Conservation (phyloP, 2,888 invertebrate species). For the Phengaris arion region DNA sequence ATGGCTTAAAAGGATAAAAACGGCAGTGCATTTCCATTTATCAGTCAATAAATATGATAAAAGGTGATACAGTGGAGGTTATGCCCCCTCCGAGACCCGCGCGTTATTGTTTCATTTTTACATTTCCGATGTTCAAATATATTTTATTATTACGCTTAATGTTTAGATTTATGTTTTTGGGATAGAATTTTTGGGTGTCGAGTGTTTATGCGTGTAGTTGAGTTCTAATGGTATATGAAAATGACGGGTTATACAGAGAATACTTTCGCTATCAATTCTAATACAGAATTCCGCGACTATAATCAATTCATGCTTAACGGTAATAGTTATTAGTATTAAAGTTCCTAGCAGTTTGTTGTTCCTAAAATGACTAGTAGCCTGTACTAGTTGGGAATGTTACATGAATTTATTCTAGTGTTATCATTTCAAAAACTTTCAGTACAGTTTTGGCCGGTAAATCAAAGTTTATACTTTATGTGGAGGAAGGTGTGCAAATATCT, state of each 20-base stretch:
- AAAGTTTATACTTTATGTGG: no score
- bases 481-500: no score
- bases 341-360: no score
- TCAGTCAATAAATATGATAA: slow-evolving; percentile 79
- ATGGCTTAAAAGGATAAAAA: slow-evolving; percentile 47
- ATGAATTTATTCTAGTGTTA: no score
- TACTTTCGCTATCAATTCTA: no score
- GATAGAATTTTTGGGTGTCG: background rate
- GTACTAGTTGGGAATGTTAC: no score
- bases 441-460: no score
- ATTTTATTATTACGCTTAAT: slow-evolving; percentile 69
- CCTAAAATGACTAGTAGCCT: no score
- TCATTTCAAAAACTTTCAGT: no score
- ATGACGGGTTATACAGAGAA: background rate
- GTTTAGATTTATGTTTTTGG: slow-evolving; percentile 62
- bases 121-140: slow-evolving; percentile 62
- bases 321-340: no score
- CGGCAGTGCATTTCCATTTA: slow-evolving; percentile 64
- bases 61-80: slow-evolving; percentile 75
- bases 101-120: slow-evolving; percentile 75
- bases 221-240: background rate
- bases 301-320: no score
- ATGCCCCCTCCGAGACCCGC: slow-evolving; percentile 65
- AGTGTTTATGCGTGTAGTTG: slow-evolving; percentile 20
- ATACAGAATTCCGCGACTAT: no score